Evolutionary conservation across 2,113 vertebrate species (phyloP).

Genomic region (Xiphophorus couchianus): DNA sequence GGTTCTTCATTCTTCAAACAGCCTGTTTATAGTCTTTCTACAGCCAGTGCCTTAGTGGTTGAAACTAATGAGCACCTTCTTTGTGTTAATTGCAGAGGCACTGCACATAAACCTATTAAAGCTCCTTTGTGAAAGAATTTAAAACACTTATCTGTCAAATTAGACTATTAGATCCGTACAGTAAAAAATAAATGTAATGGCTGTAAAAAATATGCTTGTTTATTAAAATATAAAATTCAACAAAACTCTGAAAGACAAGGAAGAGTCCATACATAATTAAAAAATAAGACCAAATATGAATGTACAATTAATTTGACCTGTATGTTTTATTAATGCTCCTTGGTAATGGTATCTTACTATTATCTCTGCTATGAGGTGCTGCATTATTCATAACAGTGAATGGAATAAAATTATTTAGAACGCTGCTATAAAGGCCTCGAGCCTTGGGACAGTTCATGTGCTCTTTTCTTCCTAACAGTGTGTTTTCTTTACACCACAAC

Average conservation of each 20-base stretch:
- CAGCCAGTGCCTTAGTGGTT: conserved; percentile 33
- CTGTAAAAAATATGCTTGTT: not conserved
- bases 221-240: conserved; percentile 20
- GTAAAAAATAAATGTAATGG: conserved; percentile 7
- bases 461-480: not conserved
- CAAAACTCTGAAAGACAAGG: conserved; percentile 40
- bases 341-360: conserved; percentile 51
- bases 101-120: conserved; percentile 4
- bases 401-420: conserved; percentile 47
- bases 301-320: conserved; percentile 41
- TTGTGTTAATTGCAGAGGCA: conserved; percentile 2
- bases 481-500: not conserved
- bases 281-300: conserved; percentile 43
- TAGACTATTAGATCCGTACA: not conserved
- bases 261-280: conserved; percentile 66
- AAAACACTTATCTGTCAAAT: not conserved
- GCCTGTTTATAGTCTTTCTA: conserved; percentile 7
- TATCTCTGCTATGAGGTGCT: conserved; percentile 50
- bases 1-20: not conserved
- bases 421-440: conserved; percentile 14
- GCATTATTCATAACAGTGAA: conserved; percentile 61
- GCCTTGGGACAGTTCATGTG: conserved; percentile 3
- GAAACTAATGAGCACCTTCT: conserved; percentile 4
- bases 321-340: conserved; percentile 68
- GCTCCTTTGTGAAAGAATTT: not conserved